Percentiles rank a stretch among this genome's conserved stretches.
Evolutionary conservation across 2,797 vertebrate species (phyloP).

Genomic region (Leucoraja ocellata): DNA sequence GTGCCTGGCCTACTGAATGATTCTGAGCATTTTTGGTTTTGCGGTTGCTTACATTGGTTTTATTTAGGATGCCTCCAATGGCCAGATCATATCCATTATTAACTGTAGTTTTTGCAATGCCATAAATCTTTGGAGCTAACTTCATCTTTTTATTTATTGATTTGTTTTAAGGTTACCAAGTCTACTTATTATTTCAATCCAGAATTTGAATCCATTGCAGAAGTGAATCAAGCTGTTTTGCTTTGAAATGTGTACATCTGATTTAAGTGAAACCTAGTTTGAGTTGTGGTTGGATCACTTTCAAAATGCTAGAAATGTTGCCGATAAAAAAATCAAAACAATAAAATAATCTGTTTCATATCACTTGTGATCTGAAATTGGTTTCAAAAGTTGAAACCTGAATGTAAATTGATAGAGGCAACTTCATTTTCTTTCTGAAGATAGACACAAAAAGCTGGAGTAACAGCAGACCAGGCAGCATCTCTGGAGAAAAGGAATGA

Average conservation of each 20-base stretch:
- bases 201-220: neutral
- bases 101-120: neutral
- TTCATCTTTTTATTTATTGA: neutral
- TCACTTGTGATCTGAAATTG: neutral
- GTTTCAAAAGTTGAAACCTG: neutral
- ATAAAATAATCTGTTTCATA: neutral
- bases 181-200: neutral
- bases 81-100: neutral
- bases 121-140: neutral
- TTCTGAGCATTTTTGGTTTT: too few species aligned
- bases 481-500: too few species aligned
- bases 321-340: neutral
- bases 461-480: too few species aligned
- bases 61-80: neutral
- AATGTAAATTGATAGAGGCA: conserved; percentile 6
- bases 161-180: neutral
- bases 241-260: neutral
- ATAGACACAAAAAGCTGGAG: too few species aligned
- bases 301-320: neutral
- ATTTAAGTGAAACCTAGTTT: neutral
- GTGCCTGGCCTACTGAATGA: too few species aligned
- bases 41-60: neutral
- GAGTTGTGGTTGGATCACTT: neutral
- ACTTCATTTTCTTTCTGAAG: neutral
- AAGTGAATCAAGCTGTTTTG: neutral